These are phyloP conservation scores for Molanna angustata DNA, from an alignment of 2,888 invertebrate species.

Conservation along the genomic window DNA sequence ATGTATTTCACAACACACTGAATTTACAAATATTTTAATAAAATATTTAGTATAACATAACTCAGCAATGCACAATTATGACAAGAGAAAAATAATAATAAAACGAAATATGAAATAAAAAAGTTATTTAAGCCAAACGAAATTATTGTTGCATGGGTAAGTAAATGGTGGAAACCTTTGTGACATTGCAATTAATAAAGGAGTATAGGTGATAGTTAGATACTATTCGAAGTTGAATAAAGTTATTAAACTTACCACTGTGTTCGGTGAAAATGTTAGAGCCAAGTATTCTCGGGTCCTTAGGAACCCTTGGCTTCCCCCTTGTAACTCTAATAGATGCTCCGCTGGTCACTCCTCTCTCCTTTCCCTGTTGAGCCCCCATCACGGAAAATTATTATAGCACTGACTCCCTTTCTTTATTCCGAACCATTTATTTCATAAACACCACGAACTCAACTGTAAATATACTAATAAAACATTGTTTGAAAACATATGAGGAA, in stretches of 20 bases:
- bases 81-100: no score
- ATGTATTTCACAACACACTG: no score
- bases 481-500: slow-evolving; percentile 17
- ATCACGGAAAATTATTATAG: slow-evolving; percentile 48
- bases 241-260: slow-evolving; percentile 69
- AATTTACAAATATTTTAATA: no score
- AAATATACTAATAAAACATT: slow-evolving; percentile 4
- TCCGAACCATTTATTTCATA: slow-evolving; percentile 20
- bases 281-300: slow-evolving; percentile 81
- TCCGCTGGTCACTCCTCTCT: slow-evolving; percentile 72
- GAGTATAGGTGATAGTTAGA: no score
- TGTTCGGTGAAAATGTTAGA: slow-evolving; percentile 94
- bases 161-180: no score
- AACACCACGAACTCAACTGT: slow-evolving; percentile 7
- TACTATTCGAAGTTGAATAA: not conserved
- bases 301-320: slow-evolving; percentile 70
- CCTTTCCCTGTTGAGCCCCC: slow-evolving; percentile 94
- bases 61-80: no score
- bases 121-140: no score
- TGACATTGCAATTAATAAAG: no score
- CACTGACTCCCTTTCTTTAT: slow-evolving; percentile 8
- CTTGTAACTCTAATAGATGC: slow-evolving; percentile 72
- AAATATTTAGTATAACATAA: no score
- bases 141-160: no score
- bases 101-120: no score